Evolutionary conservation across 1,140 invertebrate species (phyloP), one percentile per base, ranked within the genome.

Genomic region (Lasaia peninsularis): DNA sequence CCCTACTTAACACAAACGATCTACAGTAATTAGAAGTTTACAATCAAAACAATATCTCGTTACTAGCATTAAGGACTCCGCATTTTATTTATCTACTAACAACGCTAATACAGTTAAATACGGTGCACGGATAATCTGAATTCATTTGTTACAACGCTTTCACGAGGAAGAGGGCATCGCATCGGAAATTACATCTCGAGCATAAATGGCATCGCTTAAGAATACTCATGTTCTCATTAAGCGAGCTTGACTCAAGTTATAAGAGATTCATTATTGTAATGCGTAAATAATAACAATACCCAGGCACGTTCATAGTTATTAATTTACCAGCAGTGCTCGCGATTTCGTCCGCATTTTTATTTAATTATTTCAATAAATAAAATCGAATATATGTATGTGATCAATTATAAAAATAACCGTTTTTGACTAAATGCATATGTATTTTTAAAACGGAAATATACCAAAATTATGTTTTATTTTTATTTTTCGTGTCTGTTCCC

Each of bases 161-260:
- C 56, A 44, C 54, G 24, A 52, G 48, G 51, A 55, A 34, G 34
- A 34, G 51, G 48, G 72, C 54, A 64, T 63, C 67, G 63, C 71
- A 73, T 74, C 68, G 71, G 67, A 74, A 75, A 80, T 77, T 78
- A 65, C 73, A 71, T 80, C 68, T 72, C 61, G 32, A 20, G 63
- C 63, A 57, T 69, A 73, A 78, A 78, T 67, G 64, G 69, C 69
- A 68, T 64, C 69, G 67, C 73, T 76, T 73, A 74, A 62, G 66
- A 69, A 63, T 62, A 64, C 58, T 67, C 67, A 60, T 62, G 65
- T 73, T 69, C 75, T 69, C 60, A 80, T 76, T 79, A 75, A 35
- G 31, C 33, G 12, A 14, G 51, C 49, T 53, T 52, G 63, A 62
- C 51, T 4, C 33, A 67, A 71, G 69, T 48, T 33, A 61, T 51